Conservation (phyloP, 2,113 vertebrate genomes). For the Tautogolabrus adspersus region DNA sequence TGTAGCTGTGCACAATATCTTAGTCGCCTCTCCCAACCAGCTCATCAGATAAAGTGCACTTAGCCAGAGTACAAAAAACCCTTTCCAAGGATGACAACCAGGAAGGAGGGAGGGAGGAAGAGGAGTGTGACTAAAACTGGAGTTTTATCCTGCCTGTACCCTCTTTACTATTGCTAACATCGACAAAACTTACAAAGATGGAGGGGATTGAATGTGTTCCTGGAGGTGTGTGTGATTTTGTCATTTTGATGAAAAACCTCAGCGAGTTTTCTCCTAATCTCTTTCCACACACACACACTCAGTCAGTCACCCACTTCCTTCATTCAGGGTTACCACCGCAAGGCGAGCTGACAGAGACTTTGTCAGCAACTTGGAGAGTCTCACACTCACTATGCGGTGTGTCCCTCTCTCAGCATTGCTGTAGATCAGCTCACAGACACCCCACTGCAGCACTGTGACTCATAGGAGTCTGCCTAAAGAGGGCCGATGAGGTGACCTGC, state of each 20-base stretch:
- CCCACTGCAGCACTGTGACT: constrained; percentile 54
- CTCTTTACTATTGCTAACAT: constrained; percentile 27
- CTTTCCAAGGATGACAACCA: constrained; percentile 48
- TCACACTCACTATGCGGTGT: background rate
- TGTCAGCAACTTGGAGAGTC: constrained; percentile 62
- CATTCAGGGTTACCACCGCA: constrained; percentile 26
- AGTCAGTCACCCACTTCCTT: constrained; percentile 19
- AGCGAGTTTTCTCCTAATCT: constrained; percentile 23
- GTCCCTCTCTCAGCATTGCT: constrained; percentile 32
- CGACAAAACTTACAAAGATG: constrained; percentile 12
- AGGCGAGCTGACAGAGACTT: constrained; percentile 64
- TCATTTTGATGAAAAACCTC: constrained; percentile 24
- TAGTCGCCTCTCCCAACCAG: constrained; percentile 40
- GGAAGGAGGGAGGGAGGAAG: background rate
- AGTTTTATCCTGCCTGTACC: constrained; percentile 35
- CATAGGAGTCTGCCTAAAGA: constrained; percentile 10
- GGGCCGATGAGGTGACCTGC: constrained; percentile 23
- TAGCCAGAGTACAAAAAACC: constrained; percentile 66
- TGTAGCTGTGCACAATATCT: constrained; percentile 55
- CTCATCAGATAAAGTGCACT: constrained; percentile 81
- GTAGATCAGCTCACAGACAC: constrained; percentile 38
- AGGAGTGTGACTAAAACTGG: constrained; percentile 23
- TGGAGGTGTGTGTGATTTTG: constrained; percentile 13
- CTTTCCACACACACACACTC: constrained; percentile 7
- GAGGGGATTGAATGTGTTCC: constrained; percentile 6